Evolutionary conservation across 2,113 vertebrate species (phyloP).

Genomic region (Clarias magur): DNA sequence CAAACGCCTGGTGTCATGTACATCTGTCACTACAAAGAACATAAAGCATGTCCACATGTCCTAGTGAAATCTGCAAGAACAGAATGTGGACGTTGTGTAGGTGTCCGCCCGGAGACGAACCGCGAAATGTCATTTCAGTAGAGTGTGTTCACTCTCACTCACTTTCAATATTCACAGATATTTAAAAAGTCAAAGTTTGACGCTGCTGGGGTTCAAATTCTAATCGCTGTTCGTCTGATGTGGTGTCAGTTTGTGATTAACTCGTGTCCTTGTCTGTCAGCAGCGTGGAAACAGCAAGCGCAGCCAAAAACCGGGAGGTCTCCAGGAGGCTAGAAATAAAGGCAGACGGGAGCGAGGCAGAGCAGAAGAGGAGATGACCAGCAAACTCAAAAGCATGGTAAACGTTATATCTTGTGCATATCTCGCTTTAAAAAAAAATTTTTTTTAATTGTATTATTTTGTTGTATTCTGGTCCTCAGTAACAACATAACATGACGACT

Average conservation of each 20-base stretch:
- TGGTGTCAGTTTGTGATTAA: not conserved
- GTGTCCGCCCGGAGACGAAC: too few species aligned
- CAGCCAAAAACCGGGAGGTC: slow-evolving; percentile 42
- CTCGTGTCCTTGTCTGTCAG: slow-evolving; percentile 29
- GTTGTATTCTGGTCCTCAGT: not conserved
- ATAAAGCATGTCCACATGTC: too few species aligned
- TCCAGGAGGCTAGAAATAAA: slow-evolving; percentile 56
- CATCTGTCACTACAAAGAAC: too few species aligned
- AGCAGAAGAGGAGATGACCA: slow-evolving; percentile 57
- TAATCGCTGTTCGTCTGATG: not conserved
- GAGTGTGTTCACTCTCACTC: too few species aligned
- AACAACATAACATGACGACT: not conserved
- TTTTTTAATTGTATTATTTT: not conserved
- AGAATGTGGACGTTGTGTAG: too few species aligned
- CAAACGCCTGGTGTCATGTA: too few species aligned
- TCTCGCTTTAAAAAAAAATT: not conserved
- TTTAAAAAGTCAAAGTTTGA: not conserved
- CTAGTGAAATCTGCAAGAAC: too few species aligned
- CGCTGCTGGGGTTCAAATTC: not conserved
- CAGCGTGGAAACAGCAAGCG: slow-evolving; percentile 53
- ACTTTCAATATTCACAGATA: not conserved
- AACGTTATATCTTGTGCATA: not conserved
- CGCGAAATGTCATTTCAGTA: too few species aligned
- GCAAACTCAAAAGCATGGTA: slow-evolving; percentile 56
- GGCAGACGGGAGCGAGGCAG: slow-evolving; percentile 56